phyloP scores from a whole-genome alignment of 2,797 vertebrate species.

The Eurystomus glaucurus region DNA sequence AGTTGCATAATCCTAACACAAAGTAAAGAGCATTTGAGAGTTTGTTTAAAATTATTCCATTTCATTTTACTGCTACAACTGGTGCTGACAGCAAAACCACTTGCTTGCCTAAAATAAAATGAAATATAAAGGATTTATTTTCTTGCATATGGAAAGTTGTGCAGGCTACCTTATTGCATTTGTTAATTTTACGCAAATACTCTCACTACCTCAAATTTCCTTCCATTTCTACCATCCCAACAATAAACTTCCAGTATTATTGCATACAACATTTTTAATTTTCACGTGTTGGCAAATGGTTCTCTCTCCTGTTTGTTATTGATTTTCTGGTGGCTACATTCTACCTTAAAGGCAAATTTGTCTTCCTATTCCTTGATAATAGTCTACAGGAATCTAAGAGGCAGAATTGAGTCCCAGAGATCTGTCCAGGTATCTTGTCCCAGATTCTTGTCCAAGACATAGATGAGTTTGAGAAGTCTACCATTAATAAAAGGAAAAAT shows the following conservation, averaged over 20 bases:
- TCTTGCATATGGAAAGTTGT: slow-evolving; percentile 50
- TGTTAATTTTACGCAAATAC: slow-evolving; percentile 47
- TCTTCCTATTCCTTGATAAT: not conserved
- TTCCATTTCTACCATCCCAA: not conserved
- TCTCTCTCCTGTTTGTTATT: not conserved
- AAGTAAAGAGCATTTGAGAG: slow-evolving; percentile 79
- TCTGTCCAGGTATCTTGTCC: too few species aligned
- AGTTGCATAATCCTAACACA: slow-evolving; percentile 78
- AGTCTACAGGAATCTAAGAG: not conserved
- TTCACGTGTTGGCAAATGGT: not conserved
- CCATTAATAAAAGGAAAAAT: not conserved
- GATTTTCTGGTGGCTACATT: not conserved
- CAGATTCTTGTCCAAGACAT: not conserved
- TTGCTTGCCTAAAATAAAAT: slow-evolving; percentile 80
- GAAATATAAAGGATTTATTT: slow-evolving; percentile 57
- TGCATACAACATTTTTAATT: not conserved
- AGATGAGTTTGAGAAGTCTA: not conserved
- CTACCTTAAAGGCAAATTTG: not conserved
- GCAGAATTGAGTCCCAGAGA: not conserved
- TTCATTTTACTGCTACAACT: slow-evolving; percentile 80
- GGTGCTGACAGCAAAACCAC: slow-evolving; percentile 79
- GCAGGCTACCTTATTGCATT: slow-evolving; percentile 34
- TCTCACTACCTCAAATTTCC: slow-evolving; percentile 2
- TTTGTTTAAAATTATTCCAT: slow-evolving; percentile 79
- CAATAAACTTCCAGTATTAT: not conserved